Evolutionary conservation across 1,140 invertebrate genomes (phyloP).

Genomic region (Babylonia areolata): DNA sequence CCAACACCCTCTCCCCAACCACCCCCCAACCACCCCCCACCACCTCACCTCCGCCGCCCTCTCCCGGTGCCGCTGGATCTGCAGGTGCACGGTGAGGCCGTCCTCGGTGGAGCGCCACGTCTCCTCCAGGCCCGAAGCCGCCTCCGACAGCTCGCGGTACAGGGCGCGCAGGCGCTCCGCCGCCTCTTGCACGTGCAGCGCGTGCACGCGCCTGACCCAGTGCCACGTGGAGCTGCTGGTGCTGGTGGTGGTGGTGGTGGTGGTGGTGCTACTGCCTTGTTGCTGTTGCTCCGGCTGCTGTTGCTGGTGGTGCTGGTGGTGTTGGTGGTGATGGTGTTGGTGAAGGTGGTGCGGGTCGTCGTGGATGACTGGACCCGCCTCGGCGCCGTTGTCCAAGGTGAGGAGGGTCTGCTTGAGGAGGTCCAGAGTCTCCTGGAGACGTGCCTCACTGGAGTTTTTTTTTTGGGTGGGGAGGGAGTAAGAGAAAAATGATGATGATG

Average conservation of each 20-base stretch:
- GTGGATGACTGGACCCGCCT: no score
- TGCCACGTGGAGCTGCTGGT: background rate
- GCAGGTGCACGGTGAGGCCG: slow-evolving; percentile 28
- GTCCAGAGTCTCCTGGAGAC: slow-evolving; percentile 34
- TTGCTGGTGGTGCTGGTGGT: no score
- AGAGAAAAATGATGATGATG: no score
- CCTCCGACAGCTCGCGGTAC: slow-evolving; percentile 36
- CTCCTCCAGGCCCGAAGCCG: slow-evolving; percentile 33
- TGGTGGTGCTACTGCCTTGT: no score
- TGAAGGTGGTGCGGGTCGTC: no score
- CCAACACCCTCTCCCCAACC: no score
- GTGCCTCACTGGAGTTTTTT: slow-evolving; percentile 32
- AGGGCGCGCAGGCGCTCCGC: slow-evolving; percentile 13
- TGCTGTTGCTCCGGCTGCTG: no score
- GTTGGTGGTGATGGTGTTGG: no score
- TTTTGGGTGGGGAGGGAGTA: no score
- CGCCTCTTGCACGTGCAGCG: slow-evolving; percentile 18
- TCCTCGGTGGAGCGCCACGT: slow-evolving; percentile 42
- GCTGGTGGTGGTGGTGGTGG: background rate
- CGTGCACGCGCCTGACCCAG: slow-evolving; percentile 32
- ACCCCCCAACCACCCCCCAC: background rate
- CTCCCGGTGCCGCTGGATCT: slow-evolving; percentile 48
- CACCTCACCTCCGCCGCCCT: slow-evolving; percentile 44
- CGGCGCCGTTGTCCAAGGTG: slow-evolving; percentile 37
- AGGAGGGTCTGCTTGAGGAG: slow-evolving; percentile 51